Base-by-base conservation (phyloP, 2,797 vertebrate species). In the Siniperca undulata region DNA sequence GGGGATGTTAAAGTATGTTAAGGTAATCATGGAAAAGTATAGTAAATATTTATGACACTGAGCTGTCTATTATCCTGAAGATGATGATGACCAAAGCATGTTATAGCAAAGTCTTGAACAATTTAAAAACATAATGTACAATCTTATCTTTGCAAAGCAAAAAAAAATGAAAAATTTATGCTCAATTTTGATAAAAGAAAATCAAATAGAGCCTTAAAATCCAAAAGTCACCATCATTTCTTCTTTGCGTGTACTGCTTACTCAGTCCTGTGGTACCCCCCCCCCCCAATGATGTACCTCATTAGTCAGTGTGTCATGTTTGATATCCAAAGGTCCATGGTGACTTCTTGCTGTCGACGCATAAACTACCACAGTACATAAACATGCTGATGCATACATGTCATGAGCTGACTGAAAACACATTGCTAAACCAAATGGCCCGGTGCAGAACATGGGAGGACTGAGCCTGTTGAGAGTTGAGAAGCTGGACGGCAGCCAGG, bases 301-400 rank as follows among this genome's bases (percentile, higher is more conserved):
- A 58, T 77, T 80, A 74, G 20, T 82, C 77, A 78, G 48, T 48
- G 60, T 6, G 50, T 80, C 69, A 55, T 65, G 56, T 88, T 89
- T 81, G 56, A 77, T 75, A 76, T 68, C 66, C 81, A 84, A 40
- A 58, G n/a, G 50, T 40, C 36, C 22, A 40, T 7, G 55, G 75
- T 68, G 72, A 72, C 48, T 74, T 76, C 58, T 70, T 58, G 36
- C 83, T 78, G 76, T 83, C 69, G 62, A 70, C 10, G 42, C 65
- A 83, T 77, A 40, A 79, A 86, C 56, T 62, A 75, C 74, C 62
- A 74, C 82, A 81, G 52, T 53, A 68, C 59, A 75, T 80, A 92
- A 92, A 91, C 73, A 88, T 77, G 83, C 82, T 79, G 88, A 90
- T 87, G 86, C 72, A 70, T 74, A 74, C 58, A 86, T 76, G 82